phyloP scores from a whole-genome alignment of 2,888 invertebrate genomes.

The Druceiella hillmani region DNA sequence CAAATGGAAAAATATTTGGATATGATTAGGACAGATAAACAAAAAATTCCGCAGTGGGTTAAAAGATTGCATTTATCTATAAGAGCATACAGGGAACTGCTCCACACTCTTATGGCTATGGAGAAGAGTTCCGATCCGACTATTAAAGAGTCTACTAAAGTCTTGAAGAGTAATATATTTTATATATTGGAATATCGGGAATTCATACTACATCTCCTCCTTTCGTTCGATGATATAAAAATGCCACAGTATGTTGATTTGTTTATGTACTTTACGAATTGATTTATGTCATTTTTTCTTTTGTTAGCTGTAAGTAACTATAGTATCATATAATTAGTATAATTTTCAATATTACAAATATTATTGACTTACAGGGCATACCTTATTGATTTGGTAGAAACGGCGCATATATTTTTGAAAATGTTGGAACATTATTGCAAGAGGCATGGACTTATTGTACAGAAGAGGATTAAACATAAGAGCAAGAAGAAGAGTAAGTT shows the following conservation, averaged over 20 bases:
- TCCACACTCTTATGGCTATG: constrained; percentile 78
- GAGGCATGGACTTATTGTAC: constrained; percentile 62
- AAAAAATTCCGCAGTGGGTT: constrained; percentile 77
- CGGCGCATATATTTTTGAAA: constrained; percentile 85
- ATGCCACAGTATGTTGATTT: constrained; percentile 67
- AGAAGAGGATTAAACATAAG: constrained; percentile 53
- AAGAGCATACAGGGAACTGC: constrained; percentile 73
- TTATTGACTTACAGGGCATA: constrained; percentile 55
- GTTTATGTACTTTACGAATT: constrained; percentile 8
- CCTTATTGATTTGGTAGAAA: constrained; percentile 82
- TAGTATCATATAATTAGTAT: constrained; percentile 14
- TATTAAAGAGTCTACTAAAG: constrained; percentile 74
- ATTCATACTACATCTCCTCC: constrained; percentile 72
- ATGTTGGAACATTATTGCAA: constrained; percentile 75
- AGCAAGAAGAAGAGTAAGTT: constrained; percentile 48
- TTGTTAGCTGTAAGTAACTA: background rate
- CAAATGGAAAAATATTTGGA: constrained; percentile 83
- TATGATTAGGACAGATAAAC: constrained; percentile 82
- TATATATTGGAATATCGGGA: constrained; percentile 94
- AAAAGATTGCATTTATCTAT: constrained; percentile 81
- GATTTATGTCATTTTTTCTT: constrained; percentile 8
- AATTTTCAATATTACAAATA: constrained; percentile 13
- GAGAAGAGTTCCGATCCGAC: constrained; percentile 65
- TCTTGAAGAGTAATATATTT: constrained; percentile 87
- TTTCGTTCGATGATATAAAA: constrained; percentile 78